phyloP scores from a whole-genome alignment of 2,888 invertebrate species.

The Drosophila picticornis region DNA sequence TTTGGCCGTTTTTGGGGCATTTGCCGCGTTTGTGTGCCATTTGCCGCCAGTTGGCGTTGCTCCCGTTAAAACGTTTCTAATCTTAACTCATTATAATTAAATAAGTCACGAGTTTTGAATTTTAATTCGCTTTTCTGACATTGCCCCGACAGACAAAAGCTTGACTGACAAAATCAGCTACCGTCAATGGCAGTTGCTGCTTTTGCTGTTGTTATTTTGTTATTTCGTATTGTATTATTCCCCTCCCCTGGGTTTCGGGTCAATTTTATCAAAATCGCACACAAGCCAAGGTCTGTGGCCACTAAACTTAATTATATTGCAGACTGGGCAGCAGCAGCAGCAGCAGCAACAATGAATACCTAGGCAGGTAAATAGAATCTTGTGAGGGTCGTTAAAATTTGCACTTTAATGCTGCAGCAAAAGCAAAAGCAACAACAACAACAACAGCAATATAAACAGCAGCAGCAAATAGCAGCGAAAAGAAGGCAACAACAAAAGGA shows the following conservation, averaged over 20 bases:
- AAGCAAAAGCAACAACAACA: slow-evolving; percentile 19
- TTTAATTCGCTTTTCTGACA: slow-evolving; percentile 70
- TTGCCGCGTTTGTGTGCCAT: slow-evolving; percentile 57
- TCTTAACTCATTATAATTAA: slow-evolving; percentile 80
- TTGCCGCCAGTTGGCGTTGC: slow-evolving; percentile 65
- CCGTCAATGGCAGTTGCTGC: slow-evolving; percentile 71
- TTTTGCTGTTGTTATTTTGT: background rate
- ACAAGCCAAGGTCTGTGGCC: slow-evolving; percentile 77
- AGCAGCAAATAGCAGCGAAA: slow-evolving; percentile 12
- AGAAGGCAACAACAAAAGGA: slow-evolving; percentile 42
- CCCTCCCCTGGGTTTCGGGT: slow-evolving; percentile 51
- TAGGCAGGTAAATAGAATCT: slow-evolving; percentile 69
- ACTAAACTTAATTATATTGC: slow-evolving; percentile 80
- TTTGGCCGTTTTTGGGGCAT: slow-evolving; percentile 12
- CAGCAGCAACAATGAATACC: slow-evolving; percentile 40
- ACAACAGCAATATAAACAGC: slow-evolving; percentile 17
- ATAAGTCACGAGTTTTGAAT: slow-evolving; percentile 81
- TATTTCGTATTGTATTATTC: slow-evolving; percentile 25
- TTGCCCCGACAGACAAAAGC: slow-evolving; percentile 44
- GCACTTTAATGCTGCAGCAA: slow-evolving; percentile 71
- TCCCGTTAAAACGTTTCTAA: slow-evolving; percentile 77
- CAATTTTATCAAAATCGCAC: slow-evolving; percentile 78
- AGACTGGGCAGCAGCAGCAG: slow-evolving; percentile 38
- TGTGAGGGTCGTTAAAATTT: slow-evolving; percentile 74
- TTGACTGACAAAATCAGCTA: slow-evolving; percentile 72